A percentile compares a stretch with the other conserved stretches of the same genome.
Conservation (phyloP, 2,888 invertebrate species). For the Zygaena filipendulae region DNA sequence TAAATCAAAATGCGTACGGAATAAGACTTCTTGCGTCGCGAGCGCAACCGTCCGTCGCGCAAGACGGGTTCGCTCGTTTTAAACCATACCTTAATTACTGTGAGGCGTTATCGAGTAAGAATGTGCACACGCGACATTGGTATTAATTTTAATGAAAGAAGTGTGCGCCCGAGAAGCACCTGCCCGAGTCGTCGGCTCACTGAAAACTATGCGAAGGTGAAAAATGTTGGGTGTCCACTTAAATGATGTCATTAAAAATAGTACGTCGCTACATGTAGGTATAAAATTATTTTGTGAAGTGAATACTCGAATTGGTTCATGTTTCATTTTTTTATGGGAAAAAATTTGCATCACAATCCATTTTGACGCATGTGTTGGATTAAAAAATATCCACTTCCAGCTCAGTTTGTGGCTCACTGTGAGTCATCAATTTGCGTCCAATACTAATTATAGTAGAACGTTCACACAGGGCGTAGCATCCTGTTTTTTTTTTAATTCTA, state of each 20-base stretch:
- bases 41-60: too few species aligned
- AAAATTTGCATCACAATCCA: too few species aligned
- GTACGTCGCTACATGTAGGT: slow-evolving; percentile 4
- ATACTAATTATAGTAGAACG: too few species aligned
- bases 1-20: too few species aligned
- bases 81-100: slow-evolving; percentile 62
- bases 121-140: slow-evolving; percentile 68
- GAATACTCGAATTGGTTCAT: background rate
- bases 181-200: slow-evolving; percentile 49
- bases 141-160: slow-evolving; percentile 70
- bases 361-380: too few species aligned
- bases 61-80: slow-evolving; percentile 36
- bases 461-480: too few species aligned
- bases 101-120: slow-evolving; percentile 67
- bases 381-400: too few species aligned
- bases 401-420: too few species aligned
- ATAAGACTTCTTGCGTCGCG: too few species aligned
- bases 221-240: slow-evolving; percentile 22
- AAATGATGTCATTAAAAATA: slow-evolving; percentile 2
- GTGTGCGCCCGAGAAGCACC: slow-evolving; percentile 58
- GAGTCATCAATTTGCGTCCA: too few species aligned
- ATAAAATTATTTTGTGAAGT: background rate
- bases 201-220: slow-evolving; percentile 38
- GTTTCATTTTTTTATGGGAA: too few species aligned
- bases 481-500: too few species aligned